Evolutionary conservation across 2,797 vertebrate genomes (phyloP).

Genomic region (Buphagus erythrorhynchus): DNA sequence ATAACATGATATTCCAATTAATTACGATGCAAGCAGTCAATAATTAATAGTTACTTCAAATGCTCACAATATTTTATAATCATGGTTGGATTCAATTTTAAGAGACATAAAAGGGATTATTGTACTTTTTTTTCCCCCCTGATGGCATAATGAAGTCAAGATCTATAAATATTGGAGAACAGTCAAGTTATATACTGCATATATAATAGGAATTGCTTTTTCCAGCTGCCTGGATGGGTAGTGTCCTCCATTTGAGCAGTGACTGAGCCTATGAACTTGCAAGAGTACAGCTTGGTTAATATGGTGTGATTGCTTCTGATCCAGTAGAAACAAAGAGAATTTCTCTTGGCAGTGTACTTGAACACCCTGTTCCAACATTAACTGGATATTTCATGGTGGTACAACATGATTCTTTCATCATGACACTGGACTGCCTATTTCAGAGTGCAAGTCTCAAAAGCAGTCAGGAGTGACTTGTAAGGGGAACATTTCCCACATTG

Average conservation of each 20-base stretch:
- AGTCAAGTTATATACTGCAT: background rate
- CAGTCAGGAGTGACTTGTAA: background rate
- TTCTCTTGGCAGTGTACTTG: background rate
- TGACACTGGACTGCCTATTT: background rate
- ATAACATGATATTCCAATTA: constrained; percentile 44
- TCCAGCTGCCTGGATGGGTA: background rate
- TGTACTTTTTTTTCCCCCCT: constrained; percentile 43
- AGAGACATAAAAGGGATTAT: constrained; percentile 54
- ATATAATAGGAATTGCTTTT: background rate
- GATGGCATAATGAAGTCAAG: constrained; percentile 53
- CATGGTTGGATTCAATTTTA: constrained; percentile 66
- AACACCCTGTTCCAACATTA: background rate
- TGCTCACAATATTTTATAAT: constrained; percentile 67
- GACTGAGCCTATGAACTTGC: background rate
- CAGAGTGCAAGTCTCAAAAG: background rate
- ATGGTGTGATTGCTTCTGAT: background rate
- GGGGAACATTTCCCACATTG: background rate
- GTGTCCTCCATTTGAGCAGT: background rate
- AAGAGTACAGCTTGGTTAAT: background rate
- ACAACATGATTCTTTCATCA: rapidly evolving
- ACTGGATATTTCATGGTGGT: background rate
- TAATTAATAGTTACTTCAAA: constrained; percentile 71
- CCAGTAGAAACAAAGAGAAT: background rate
- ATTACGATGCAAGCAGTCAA: constrained; percentile 58
- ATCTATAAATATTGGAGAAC: constrained; percentile 38